A percentile compares a stretch with the other conserved stretches of the same genome.
phyloP scores from a whole-genome alignment of 2,113 vertebrate species.

The Chloropsis hardwickii region DNA sequence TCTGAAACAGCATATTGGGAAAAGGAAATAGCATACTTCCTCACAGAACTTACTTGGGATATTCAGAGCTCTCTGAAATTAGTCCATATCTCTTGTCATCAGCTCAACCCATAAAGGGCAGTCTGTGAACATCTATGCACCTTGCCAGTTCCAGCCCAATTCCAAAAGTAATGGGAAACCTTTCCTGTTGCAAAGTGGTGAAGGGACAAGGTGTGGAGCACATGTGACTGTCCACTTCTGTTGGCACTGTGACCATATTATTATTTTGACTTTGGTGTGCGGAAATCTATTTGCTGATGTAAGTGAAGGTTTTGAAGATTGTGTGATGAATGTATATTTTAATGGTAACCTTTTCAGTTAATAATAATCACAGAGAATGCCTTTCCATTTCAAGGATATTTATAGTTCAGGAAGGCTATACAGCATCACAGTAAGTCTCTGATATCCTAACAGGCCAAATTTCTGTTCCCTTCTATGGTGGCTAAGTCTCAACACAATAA shows the following conservation, averaged over 20 bases:
- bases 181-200: background rate
- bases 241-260: background rate
- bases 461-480: background rate
- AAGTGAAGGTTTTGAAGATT: background rate
- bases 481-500: background rate
- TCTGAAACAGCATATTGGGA: background rate
- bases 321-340: background rate
- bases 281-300: background rate
- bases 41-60: background rate
- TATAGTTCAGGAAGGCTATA: background rate
- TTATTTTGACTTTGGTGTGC: background rate
- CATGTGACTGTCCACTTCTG: rapidly evolving
- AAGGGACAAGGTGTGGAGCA: background rate
- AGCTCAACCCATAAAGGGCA: background rate
- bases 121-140: background rate
- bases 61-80: background rate
- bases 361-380: background rate
- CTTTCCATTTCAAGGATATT: background rate
- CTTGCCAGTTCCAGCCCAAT: background rate
- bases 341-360: background rate
- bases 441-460: background rate
- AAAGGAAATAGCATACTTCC: background rate
- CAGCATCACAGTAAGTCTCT: background rate
- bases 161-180: background rate
- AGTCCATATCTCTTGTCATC: background rate